Conservation (phyloP, 1,140 invertebrate species). For the Philaenus spumarius region DNA sequence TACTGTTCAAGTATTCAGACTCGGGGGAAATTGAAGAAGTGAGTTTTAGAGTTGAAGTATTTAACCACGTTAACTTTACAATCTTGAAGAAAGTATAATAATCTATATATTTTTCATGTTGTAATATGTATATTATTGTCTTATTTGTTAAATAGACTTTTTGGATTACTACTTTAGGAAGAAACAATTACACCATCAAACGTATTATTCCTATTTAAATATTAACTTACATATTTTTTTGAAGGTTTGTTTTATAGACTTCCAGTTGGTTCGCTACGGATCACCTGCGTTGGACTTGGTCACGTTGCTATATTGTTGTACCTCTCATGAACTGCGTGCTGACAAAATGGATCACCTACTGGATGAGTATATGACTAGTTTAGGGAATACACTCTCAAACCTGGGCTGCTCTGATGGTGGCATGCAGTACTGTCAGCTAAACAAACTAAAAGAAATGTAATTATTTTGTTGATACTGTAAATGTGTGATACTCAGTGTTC, state of each 20-base stretch:
- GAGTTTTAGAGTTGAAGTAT: no score
- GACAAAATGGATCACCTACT: constrained; percentile 50
- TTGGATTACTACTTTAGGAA: no score
- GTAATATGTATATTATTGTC: no score
- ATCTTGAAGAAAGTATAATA: no score
- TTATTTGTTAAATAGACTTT: no score
- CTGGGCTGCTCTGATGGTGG: not conserved
- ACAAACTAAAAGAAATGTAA: not conserved
- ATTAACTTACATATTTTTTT: constrained; percentile 5
- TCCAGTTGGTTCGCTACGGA: constrained; percentile 59
- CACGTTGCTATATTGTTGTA: constrained; percentile 58
- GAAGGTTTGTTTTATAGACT: constrained; percentile 60
- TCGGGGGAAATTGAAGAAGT: constrained; percentile 46
- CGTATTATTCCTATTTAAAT: no score
- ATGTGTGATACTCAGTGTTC: no score
- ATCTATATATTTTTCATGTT: no score
- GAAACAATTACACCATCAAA: no score
- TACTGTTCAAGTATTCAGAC: constrained; percentile 53
- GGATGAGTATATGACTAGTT: constrained; percentile 27
- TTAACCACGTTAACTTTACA: no score
- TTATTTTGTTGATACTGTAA: not conserved
- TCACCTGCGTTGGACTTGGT: constrained; percentile 60
- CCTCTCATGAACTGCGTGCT: constrained; percentile 50
- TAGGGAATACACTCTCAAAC: not conserved
- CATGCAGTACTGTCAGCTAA: not conserved